phyloP scores from a whole-genome alignment of 2,797 vertebrate genomes.

The Gymnothorax reevesii region DNA sequence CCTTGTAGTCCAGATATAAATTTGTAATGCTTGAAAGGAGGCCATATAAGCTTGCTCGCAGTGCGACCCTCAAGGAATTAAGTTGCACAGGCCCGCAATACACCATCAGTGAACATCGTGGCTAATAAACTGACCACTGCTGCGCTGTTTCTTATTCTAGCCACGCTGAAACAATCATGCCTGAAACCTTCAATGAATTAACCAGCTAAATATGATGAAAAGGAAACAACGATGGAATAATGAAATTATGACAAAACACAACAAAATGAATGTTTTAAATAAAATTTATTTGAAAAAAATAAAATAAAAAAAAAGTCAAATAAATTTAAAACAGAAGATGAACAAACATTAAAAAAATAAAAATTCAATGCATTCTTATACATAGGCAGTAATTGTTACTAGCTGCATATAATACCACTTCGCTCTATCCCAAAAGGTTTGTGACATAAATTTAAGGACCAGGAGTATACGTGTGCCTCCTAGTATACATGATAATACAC shows the following conservation, averaged over 20 bases:
- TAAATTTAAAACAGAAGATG: not conserved
- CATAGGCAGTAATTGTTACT: not conserved
- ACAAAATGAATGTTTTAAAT: constrained; percentile 22
- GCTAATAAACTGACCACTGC: not conserved
- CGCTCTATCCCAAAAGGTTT: too few species aligned
- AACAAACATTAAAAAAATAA: not conserved
- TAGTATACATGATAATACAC: too few species aligned
- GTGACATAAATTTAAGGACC: too few species aligned
- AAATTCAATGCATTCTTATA: not conserved
- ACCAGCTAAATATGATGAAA: not conserved
- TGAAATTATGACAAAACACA: not conserved
- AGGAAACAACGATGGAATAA: not conserved
- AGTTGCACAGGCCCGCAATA: not conserved
- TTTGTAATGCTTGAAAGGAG: too few species aligned
- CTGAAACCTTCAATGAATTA: not conserved
- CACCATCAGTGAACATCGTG: too few species aligned
- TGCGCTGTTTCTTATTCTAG: not conserved
- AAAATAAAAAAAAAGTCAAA: not conserved
- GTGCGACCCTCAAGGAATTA: not conserved
- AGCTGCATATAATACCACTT: not conserved
- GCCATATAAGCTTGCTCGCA: too few species aligned
- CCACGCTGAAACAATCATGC: not conserved
- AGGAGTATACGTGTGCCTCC: too few species aligned
- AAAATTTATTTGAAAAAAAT: constrained; percentile 29
- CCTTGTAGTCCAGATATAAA: too few species aligned